These are phyloP conservation scores for Lymantria dispar DNA, from an alignment of 2,888 invertebrate genomes.

Conservation along the genomic window DNA sequence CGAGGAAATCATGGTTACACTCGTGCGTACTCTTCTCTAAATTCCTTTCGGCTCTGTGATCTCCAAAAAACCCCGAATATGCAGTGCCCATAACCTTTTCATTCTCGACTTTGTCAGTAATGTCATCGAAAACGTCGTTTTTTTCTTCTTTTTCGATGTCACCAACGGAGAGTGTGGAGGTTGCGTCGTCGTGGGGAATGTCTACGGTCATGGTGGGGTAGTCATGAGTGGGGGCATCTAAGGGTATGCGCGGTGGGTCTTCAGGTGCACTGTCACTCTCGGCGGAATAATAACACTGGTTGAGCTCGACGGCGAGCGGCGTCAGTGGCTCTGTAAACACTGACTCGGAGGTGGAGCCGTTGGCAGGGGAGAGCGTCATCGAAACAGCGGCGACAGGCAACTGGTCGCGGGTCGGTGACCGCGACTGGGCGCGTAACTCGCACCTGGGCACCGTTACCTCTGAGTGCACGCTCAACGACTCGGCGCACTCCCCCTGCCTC, in stretches of 20 bases:
- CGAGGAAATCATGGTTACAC: conserved; percentile 70
- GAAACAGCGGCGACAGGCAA: conserved; percentile 47
- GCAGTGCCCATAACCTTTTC: conserved; percentile 72
- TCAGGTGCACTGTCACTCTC: conserved; percentile 80
- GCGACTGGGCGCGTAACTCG: conserved; percentile 50
- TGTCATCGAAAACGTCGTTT: conserved; percentile 67
- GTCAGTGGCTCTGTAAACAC: conserved; percentile 89
- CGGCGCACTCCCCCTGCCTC: conserved; percentile 54
- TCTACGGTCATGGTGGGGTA: conserved; percentile 35
- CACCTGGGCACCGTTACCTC: conserved; percentile 76
- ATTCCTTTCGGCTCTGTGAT: conserved; percentile 32
- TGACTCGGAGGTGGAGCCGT: conserved; percentile 87
- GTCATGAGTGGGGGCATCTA: conserved; percentile 35
- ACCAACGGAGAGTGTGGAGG: conserved; percentile 54
- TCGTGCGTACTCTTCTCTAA: conserved; percentile 56
- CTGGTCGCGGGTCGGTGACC: conserved; percentile 76
- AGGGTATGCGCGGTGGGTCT: conserved; percentile 53
- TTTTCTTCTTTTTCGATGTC: conserved; percentile 67
- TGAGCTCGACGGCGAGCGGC: conserved; percentile 84
- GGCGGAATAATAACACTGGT: conserved; percentile 84
- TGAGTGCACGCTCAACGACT: conserved; percentile 61
- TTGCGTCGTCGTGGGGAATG: conserved; percentile 67
- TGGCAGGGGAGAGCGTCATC: conserved; percentile 67
- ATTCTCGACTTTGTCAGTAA: conserved; percentile 62
- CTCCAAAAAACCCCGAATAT: conserved; percentile 57